Base-by-base conservation (phyloP, 1,140 invertebrate species). In the Hormaphis cornu region DNA sequence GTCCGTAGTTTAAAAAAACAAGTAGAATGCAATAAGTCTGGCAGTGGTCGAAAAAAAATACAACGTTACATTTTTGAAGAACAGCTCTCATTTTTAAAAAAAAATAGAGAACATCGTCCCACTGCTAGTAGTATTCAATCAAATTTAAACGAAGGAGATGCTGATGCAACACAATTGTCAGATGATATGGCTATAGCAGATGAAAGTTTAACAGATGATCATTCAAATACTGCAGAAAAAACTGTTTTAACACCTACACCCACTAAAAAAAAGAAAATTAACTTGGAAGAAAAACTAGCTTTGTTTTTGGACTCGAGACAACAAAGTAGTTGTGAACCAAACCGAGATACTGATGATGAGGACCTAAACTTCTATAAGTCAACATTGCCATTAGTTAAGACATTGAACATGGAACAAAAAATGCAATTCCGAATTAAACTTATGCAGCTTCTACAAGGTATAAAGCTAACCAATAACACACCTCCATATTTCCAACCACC, bases 301-400 rank as follows among this genome's bases (percentile, higher is more conserved):
- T 54, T 54, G 52, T 54, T 54, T 54, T 54, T 54, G 52, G 52
- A 54, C 52, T 54, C 52, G 26, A 35, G 52, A 54, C 28, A 54
- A 54, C 30, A 54, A 54, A 54, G 52, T 54, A 54, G 28, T 54
- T n/a, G 33, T 54, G 28, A 54, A 54, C 52, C 52, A 54, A 54
- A 30, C 52, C 52, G 30, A 54, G 28, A 54, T 33, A 35, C 52
- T 54, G 52, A 54, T 54, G 52, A 54, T 14, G 52, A 54, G 20
- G 52, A 54, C 28, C 52, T 54, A 54, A 54, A 54, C 52, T 54
- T 54, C 52, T 54, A 35, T 54, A 54, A 54, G 30, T 54, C 53
- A 54, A 54, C 52, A 54, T 54, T 54, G n/a, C 52, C 52, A 35
- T 33, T 35, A 54, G 53, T 54, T 54, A 54, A 54, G 53, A 54